A percentile compares a stretch with the other conserved stretches of the same genome.
phyloP scores from a whole-genome alignment of 1,140 invertebrate genomes.

The Drosophila simulans region DNA sequence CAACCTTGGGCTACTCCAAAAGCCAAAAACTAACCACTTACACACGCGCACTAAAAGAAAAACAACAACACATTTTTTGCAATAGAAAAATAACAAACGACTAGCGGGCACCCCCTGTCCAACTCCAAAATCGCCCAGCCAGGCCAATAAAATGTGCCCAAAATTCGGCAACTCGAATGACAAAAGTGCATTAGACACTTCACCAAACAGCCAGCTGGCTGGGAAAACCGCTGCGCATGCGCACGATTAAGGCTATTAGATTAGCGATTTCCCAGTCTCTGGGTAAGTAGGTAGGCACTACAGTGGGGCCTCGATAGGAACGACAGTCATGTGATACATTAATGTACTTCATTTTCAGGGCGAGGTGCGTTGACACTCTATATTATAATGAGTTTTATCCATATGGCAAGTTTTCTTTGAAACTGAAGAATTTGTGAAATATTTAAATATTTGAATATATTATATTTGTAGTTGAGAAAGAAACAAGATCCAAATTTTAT shows the following conservation, averaged over 20 bases:
- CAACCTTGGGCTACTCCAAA: conserved; percentile 77
- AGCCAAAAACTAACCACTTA: conserved; percentile 42
- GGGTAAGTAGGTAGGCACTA: background rate
- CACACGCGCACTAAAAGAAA: conserved; percentile 8
- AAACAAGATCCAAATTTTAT: no score
- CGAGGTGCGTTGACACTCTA: no score
- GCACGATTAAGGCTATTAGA: conserved; percentile 34
- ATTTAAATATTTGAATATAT: no score
- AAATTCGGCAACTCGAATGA: conserved; percentile 62
- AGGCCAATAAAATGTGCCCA: conserved; percentile 63
- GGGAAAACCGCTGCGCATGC: conserved; percentile 19
- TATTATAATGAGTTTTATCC: no score
- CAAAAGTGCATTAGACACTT: conserved; percentile 51
- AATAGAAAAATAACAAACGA: conserved; percentile 43
- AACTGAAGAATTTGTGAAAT: no score
- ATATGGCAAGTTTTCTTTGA: no score
- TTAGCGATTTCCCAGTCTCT: conserved; percentile 21
- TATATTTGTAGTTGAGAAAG: no score
- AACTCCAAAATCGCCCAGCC: conserved; percentile 36
- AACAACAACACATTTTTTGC: conserved; percentile 13
- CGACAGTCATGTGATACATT: background rate
- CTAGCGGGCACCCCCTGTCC: conserved; percentile 31
- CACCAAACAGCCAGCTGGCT: conserved; percentile 3
- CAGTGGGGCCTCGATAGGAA: background rate
- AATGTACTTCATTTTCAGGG: background rate